Evolutionary conservation across 2,888 invertebrate species (phyloP).

Genomic region (Scaptomyza parva): DNA sequence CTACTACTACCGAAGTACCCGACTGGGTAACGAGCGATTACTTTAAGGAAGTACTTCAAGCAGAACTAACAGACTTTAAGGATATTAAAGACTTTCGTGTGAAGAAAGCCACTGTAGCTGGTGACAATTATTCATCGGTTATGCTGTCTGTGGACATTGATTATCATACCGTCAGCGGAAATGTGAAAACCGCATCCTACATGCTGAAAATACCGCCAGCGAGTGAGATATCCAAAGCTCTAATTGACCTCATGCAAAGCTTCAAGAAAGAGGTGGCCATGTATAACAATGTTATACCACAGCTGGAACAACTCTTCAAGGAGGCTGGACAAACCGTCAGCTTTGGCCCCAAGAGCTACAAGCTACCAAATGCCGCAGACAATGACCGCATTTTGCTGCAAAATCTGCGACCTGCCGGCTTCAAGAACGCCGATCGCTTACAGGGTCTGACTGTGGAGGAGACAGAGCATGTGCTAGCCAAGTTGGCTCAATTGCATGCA

Average conservation of each 20-base stretch:
- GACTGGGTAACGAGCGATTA: slow-evolving; percentile 59
- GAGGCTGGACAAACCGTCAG: slow-evolving; percentile 48
- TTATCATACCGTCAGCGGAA: slow-evolving; percentile 19
- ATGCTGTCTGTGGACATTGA: slow-evolving; percentile 63
- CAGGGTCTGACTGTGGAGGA: slow-evolving; percentile 74
- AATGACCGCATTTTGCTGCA: slow-evolving; percentile 70
- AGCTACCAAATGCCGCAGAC: slow-evolving; percentile 41
- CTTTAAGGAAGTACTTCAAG: slow-evolving; percentile 56
- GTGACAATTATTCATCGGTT: slow-evolving; percentile 73
- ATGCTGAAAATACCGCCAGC: slow-evolving; percentile 60
- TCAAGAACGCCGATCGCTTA: slow-evolving; percentile 72
- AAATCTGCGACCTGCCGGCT: slow-evolving; percentile 67
- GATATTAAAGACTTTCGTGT: slow-evolving; percentile 54
- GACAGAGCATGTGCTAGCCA: slow-evolving; percentile 68
- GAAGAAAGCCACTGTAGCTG: slow-evolving; percentile 57
- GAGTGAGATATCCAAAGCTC: slow-evolving; percentile 1
- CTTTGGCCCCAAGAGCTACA: slow-evolving; percentile 65
- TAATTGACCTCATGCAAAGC: slow-evolving; percentile 45
- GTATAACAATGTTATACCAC: slow-evolving; percentile 58
- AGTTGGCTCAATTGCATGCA: slow-evolving; percentile 82
- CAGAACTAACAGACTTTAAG: slow-evolving; percentile 45
- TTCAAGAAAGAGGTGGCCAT: slow-evolving; percentile 70
- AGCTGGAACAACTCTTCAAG: slow-evolving; percentile 61
- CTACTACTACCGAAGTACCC: slow-evolving; percentile 27
- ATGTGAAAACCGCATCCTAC: slow-evolving; percentile 35